phyloP scores from a whole-genome alignment of 2,113 vertebrate genomes.

The Misgurnus anguillicaudatus region DNA sequence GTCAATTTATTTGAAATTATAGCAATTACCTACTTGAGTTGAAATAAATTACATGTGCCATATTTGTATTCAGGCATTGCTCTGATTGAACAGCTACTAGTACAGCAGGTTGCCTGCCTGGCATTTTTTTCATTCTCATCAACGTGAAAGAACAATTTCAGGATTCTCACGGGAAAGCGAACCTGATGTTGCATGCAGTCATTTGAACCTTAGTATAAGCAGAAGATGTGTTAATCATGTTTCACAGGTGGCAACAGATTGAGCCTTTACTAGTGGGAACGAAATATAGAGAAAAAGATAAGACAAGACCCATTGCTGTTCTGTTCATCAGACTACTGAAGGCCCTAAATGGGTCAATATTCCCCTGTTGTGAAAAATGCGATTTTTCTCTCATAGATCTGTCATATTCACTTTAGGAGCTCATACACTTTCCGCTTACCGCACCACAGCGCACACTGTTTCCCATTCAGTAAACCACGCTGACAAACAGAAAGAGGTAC shows the following conservation, averaged over 20 bases:
- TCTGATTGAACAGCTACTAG: not conserved
- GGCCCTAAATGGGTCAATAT: conserved; percentile 33
- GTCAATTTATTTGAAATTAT: conserved; percentile 11
- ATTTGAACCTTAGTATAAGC: conserved; percentile 21
- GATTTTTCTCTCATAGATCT: conserved; percentile 42
- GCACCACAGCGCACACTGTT: conserved; percentile 3
- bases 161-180: not conserved
- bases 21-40: not conserved
- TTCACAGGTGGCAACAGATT: not conserved
- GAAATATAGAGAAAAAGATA: not conserved
- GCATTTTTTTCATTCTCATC: not conserved
- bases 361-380: conserved; percentile 29
- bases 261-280: conserved; percentile 5
- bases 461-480: conserved; percentile 19
- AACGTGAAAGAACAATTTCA: not conserved
- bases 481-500: conserved; percentile 33
- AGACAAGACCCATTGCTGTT: conserved; percentile 17
- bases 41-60: not conserved
- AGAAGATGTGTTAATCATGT: conserved; percentile 10
- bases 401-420: conserved; percentile 39
- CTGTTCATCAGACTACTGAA: conserved; percentile 36
- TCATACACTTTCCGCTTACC: conserved; percentile 34
- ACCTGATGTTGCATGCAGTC: not conserved
- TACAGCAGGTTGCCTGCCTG: not conserved
- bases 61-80: not conserved